These are phyloP conservation scores for Phanerotoma sp. DNA, from an alignment of 2,888 invertebrate species.

Conservation along the genomic window DNA sequence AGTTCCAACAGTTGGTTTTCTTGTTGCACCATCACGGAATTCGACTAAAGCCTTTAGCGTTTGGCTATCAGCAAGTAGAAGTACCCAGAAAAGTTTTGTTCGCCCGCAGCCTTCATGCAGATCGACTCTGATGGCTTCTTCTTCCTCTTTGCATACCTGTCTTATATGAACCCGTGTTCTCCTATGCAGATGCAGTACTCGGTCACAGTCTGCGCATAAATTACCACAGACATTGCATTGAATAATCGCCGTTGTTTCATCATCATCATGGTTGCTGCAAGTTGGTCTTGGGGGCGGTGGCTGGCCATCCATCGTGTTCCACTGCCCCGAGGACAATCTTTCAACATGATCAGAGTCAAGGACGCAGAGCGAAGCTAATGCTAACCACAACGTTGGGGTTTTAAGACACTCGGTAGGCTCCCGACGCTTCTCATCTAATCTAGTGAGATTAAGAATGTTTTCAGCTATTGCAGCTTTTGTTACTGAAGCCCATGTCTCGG, in stretches of 20 bases:
- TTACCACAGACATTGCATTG: conserved; percentile 91
- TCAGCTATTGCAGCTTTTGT: conserved; percentile 87
- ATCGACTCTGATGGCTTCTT: conserved; percentile 94
- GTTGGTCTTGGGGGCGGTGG: conserved; percentile 67
- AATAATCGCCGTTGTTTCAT: conserved; percentile 87
- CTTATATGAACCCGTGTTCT: conserved; percentile 82
- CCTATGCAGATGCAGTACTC: conserved; percentile 90
- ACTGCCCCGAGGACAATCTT: conserved; percentile 74
- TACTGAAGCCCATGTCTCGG: conserved; percentile 81
- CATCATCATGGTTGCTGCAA: conserved; percentile 97
- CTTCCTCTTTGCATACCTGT: conserved; percentile 94
- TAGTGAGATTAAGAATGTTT: conserved; percentile 81
- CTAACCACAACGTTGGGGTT: conserved; percentile 87
- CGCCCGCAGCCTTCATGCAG: conserved; percentile 96
- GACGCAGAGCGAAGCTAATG: conserved; percentile 90
- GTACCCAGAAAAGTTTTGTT: conserved; percentile 92
- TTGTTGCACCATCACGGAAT: conserved; percentile 76
- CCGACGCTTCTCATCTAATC: conserved; percentile 74
- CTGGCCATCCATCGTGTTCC: conserved; percentile 68
- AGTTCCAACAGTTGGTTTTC: conserved; percentile 55
- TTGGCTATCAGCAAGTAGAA: conserved; percentile 89
- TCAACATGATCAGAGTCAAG: conserved; percentile 91
- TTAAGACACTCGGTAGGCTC: conserved; percentile 77
- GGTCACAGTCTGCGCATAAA: conserved; percentile 94
- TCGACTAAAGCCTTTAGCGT: conserved; percentile 90